Evolutionary conservation across 1,140 invertebrate genomes (phyloP).

Genomic region (Kradibia gibbosae): DNA sequence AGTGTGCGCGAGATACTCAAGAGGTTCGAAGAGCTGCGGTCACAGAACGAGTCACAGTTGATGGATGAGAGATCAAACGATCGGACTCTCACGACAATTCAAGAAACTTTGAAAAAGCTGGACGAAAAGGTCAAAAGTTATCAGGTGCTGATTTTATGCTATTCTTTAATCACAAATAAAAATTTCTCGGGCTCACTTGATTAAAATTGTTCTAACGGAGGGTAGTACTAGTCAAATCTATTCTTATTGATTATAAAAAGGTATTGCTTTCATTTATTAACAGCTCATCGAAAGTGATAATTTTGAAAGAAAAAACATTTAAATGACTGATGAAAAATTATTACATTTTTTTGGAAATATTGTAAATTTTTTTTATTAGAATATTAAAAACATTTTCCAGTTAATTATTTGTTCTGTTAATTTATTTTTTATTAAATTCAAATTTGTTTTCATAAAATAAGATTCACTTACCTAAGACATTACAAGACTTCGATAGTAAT

Average conservation of each 20-base stretch:
- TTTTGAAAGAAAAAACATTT: too few species aligned
- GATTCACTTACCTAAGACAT: too few species aligned
- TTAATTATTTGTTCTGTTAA: too few species aligned
- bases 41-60: conserved; percentile 58
- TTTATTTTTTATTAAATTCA: too few species aligned
- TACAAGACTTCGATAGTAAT: too few species aligned
- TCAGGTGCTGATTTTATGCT: conserved; percentile 58
- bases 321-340: too few species aligned
- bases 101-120: conserved; percentile 70
- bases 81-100: conserved; percentile 69
- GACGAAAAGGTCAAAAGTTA: conserved; percentile 72
- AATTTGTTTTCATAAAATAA: too few species aligned
- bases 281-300: too few species aligned
- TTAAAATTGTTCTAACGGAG: not conserved
- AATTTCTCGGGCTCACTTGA: not conserved
- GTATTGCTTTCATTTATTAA: not conserved
- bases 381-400: too few species aligned
- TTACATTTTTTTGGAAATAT: too few species aligned
- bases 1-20: conserved; percentile 86
- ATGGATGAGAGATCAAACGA: conserved; percentile 68
- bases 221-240: not conserved
- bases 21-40: conserved; percentile 82
- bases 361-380: too few species aligned
- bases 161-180: not conserved
- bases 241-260: not conserved